Base-by-base conservation (phyloP, 1,140 invertebrate genomes). In the Temnothorax longispinosus region DNA sequence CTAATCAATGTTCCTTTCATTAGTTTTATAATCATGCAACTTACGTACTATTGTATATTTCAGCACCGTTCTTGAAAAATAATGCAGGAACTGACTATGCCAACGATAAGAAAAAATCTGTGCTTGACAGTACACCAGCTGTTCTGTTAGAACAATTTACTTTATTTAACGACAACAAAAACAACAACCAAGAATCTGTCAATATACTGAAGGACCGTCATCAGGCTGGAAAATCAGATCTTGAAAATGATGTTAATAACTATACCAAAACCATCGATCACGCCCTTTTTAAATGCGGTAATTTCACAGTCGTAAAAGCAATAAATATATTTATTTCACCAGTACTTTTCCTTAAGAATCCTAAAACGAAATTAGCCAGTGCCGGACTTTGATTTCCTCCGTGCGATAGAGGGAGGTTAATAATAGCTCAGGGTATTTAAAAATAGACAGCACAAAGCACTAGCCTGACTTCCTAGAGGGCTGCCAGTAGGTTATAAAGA, bases 401-500 rank as follows among this genome's bases (percentile, higher is more conserved):
- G 11, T 78, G 58, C 54, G 81, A 58, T 74, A 86, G 81, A 82
- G 78, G 60, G 62, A 75, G 82, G 85, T 91, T 95, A 95, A 94
- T 93, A 93, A 94, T 95, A 95, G 92, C 93, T 76, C 32, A 86
- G 38, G 85, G 87, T 87, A 80, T 86, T 92, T 94, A 94, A 93
- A 95, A 94, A 94, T 95, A 95, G 92, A 89, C 47, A 27, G 13
- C 6, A 69, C 65, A 74, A 60, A 65, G 90, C 78, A n/a, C 81
- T 85, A 85, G 91, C 65, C 87, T 67, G 69, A 69, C 47, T 81
- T 88, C 76, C 81, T 84, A 72, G 69, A 72, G 60, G 85, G 76
- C 81, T 80, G 62, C 87, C 84, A 87, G 75, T 82, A 84, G 88
- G 86, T 90, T 90, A 88, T 81, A 91, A 81, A 76, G 10, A 56